Evolutionary conservation across 2,797 vertebrate species (phyloP).

Genomic region (Pantherophis alleghaniensis): DNA sequence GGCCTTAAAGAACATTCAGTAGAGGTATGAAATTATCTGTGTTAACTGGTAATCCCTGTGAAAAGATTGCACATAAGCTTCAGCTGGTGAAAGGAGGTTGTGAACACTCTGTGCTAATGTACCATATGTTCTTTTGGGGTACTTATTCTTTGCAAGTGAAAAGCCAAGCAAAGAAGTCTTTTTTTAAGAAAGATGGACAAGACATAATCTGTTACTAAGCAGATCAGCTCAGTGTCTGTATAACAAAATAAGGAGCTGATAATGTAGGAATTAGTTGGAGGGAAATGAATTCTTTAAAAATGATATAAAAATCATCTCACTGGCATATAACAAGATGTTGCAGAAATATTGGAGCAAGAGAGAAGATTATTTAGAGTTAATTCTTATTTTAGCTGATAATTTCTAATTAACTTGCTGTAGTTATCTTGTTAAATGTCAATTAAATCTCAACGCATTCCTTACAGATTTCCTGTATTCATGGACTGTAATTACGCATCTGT

Average conservation of each 20-base stretch:
- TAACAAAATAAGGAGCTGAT: slow-evolving; percentile 57
- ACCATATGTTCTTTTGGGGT: background rate
- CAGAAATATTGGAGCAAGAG: slow-evolving; percentile 60
- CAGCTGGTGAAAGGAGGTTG: background rate
- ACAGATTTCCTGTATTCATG: slow-evolving; percentile 75
- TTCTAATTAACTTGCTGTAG: slow-evolving; percentile 77
- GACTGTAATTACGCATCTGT: slow-evolving; percentile 72
- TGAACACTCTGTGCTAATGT: slow-evolving; percentile 12
- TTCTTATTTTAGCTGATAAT: slow-evolving; percentile 79
- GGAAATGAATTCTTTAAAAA: slow-evolving; percentile 55
- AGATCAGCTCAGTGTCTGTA: slow-evolving; percentile 57
- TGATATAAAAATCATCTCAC: slow-evolving; percentile 59
- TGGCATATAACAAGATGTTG: slow-evolving; percentile 52
- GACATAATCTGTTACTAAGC: slow-evolving; percentile 61
- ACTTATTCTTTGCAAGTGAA: slow-evolving; percentile 43
- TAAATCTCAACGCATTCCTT: slow-evolving; percentile 73
- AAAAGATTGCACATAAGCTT: background rate
- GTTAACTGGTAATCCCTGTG: background rate
- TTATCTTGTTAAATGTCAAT: slow-evolving; percentile 82
- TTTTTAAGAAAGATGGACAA: slow-evolving; percentile 51
- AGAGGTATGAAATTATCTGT: background rate
- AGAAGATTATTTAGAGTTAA: slow-evolving; percentile 78
- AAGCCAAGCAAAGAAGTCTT: slow-evolving; percentile 51
- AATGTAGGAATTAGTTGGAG: slow-evolving; percentile 56
- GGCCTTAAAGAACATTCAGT: background rate